phyloP scores from a whole-genome alignment of 2,113 vertebrate species.

The Pachycephala philippinensis region DNA sequence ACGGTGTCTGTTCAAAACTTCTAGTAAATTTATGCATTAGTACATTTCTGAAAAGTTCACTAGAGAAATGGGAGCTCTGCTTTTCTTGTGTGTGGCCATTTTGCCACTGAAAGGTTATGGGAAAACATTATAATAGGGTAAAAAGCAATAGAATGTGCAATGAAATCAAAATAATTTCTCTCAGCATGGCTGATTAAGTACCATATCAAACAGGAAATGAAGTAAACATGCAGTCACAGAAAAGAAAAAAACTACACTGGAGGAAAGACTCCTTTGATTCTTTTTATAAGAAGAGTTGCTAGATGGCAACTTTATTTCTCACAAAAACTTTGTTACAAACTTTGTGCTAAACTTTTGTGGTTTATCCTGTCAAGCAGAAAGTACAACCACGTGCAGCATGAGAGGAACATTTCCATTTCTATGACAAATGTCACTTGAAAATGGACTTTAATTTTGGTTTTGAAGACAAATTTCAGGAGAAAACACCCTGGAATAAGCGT shows the following conservation, averaged over 20 bases:
- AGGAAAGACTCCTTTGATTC: not conserved
- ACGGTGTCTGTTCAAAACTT: not conserved
- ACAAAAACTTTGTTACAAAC: not conserved
- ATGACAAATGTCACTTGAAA: not conserved
- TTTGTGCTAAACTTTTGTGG: not conserved
- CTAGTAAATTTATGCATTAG: not conserved
- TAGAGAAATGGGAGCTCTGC: not conserved
- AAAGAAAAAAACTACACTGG: not conserved
- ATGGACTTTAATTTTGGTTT: not conserved
- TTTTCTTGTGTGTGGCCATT: not conserved
- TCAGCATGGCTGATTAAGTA: not conserved
- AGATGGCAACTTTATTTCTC: not conserved
- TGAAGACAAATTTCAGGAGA: no score
- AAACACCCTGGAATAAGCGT: no score
- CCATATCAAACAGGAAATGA: not conserved
- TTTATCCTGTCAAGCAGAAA: not conserved
- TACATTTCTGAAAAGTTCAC: not conserved
- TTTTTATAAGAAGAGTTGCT: not conserved
- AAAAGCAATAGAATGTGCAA: not conserved
- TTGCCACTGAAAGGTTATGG: not conserved
- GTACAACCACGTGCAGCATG: not conserved
- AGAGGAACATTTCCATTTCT: not conserved
- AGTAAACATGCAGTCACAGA: not conserved
- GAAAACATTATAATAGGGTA: not conserved
- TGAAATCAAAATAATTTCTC: not conserved